Base-by-base conservation (phyloP, 2,113 vertebrate genomes). In the Tylochromis polylepis region DNA sequence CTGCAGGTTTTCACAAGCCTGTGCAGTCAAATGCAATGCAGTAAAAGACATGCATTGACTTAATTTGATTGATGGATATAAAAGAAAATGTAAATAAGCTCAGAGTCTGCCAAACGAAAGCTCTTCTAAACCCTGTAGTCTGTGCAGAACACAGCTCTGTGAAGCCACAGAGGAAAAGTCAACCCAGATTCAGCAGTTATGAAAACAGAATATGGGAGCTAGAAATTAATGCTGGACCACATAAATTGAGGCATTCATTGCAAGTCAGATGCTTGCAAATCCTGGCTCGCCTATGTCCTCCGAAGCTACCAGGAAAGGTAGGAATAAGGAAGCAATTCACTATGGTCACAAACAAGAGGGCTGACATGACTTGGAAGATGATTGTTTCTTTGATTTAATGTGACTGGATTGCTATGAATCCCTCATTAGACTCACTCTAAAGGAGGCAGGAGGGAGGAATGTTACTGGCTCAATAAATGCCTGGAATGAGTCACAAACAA, bases 161-260 rank as follows among this genome's bases (percentile, higher is more conserved):
- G 77, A 59, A 88, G 83, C 86, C 85, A 90, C 38, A n/a, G 79
- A 89, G 83, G 62, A 85, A 83, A 88, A 82, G 83, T 79, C 59
- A 78, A 92, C 86, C 86, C 87, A 90, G 85, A 91, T 87, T 91
- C 85, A 72, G 88, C 90, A 57, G 81, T 91, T 90, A 91, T 85
- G 55, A 92, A 94, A 91, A 90, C 90, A 90, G 85, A 91, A 93
- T 82, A 88, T 53, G 38, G 20, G 70, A 89, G 86, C 90, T 90
- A 84, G 78, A 92, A 91, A 90, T 88, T 34, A 86, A 85, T 87
- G 62, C 86, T 59, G 87, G 77, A 90, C 79, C 85, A 88, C 87
- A 87, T 91, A 85, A 92, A 90, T 11, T 81, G 79, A 85, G 49
- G 79, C 87, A 53, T 90, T 92, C 60, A 55, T 51, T 85, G 83